Evolutionary conservation across 2,797 vertebrate species (phyloP).

Genomic region (Acanthurus tractus): DNA sequence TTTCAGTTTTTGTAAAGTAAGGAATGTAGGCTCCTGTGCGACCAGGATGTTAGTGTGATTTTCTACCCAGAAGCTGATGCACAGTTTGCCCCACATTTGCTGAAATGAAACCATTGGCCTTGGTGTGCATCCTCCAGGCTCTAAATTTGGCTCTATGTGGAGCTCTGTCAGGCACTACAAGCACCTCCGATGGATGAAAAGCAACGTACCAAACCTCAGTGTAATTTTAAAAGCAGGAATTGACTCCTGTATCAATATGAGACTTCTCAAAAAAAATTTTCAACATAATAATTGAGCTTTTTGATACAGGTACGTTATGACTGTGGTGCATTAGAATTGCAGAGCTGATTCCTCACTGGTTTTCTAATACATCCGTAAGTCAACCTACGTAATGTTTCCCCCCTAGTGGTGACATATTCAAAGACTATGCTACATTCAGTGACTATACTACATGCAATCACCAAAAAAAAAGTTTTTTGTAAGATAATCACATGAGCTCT

Average conservation of each 20-base stretch:
- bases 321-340: neutral
- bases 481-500: neutral
- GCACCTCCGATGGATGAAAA: conserved; percentile 21
- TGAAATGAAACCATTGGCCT: conserved; percentile 34
- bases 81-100: conserved; percentile 36
- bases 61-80: conserved; percentile 34
- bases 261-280: neutral
- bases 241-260: conserved; percentile 1
- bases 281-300: neutral
- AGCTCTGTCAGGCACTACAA: conserved; percentile 15
- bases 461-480: neutral
- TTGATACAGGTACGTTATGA: neutral
- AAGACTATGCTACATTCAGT: too few relatives aligned
- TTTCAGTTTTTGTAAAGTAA: neutral
- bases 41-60: conserved; percentile 44
- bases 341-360: neutral
- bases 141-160: conserved; percentile 40
- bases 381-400: neutral
- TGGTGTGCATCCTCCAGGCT: conserved; percentile 41
- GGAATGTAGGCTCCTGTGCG: conserved; percentile 1
- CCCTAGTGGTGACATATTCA: neutral
- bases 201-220: neutral
- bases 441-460: too few relatives aligned
- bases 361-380: too few relatives aligned
- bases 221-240: conserved; percentile 2